These are phyloP conservation scores for Strongylocentrotus purpuratus DNA, from an alignment of 35 echinoderm and acorn worm species.

Conservation along the genomic window DNA sequence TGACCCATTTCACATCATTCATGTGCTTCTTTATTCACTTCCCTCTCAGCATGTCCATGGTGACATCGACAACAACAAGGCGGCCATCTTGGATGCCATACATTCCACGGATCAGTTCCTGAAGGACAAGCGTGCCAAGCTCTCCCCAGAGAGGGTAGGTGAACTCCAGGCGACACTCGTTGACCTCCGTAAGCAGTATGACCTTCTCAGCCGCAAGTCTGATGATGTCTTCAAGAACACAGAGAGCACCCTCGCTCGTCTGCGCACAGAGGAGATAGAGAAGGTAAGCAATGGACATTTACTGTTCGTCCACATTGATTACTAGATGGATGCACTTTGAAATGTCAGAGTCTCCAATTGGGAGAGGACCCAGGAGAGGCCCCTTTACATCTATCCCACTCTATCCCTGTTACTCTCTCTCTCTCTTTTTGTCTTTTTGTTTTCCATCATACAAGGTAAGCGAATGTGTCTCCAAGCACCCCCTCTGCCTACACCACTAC, in stretches of 20 bases:
- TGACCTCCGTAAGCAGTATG: constrained; percentile 87
- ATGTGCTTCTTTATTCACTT: neutral
- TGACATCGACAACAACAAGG: constrained; percentile 96
- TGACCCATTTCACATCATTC: neutral
- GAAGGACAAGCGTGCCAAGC: constrained; percentile 85
- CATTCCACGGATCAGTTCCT: constrained; percentile 92
- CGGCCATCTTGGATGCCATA: constrained; percentile 89
- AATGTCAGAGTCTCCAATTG: no score
- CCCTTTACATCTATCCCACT: no score
- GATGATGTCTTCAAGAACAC: constrained; percentile 72
- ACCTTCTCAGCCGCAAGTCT: constrained; percentile 74
- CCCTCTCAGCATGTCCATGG: constrained; percentile 62
- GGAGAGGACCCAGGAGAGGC: no score
- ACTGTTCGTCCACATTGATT: no score
- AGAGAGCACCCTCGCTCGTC: constrained; percentile 66
- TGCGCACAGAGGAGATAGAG: constrained; percentile 75
- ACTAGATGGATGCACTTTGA: no score
- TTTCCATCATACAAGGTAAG: no score
- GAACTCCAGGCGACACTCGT: constrained; percentile 74
- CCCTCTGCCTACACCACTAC: no score
- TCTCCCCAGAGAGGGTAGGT: constrained; percentile 75
- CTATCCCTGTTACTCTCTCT: no score
- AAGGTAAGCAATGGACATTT: constrained; percentile 52
- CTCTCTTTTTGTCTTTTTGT: no score
- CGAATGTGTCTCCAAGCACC: no score